These are phyloP conservation scores for Antechinus flavipes DNA, from an alignment of 2,113 vertebrate genomes.

Conservation along the genomic window DNA sequence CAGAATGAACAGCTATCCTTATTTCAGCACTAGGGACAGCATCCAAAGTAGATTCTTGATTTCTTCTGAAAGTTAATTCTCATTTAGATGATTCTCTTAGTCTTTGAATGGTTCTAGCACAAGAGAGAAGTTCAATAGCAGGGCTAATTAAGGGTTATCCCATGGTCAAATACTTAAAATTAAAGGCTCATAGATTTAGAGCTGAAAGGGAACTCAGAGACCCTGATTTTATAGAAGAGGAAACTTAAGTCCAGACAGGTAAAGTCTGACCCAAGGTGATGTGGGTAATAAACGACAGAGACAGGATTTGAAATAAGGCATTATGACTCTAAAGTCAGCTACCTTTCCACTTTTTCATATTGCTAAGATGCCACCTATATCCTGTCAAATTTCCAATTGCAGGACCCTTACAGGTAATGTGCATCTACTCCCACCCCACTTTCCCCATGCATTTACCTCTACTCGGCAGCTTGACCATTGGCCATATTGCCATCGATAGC, in stretches of 20 bases:
- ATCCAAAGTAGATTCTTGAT: constrained; percentile 50
- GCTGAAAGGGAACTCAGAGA: background rate
- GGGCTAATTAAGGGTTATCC: constrained; percentile 52
- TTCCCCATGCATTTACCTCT: constrained; percentile 87
- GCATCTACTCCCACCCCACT: background rate
- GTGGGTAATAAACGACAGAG: background rate
- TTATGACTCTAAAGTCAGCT: background rate
- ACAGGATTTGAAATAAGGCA: background rate
- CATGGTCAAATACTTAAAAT: constrained; percentile 29
- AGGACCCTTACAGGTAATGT: background rate
- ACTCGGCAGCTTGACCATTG: constrained; percentile 95
- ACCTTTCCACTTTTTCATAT: background rate
- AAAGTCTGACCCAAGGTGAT: background rate
- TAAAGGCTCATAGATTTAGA: background rate
- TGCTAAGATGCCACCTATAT: background rate
- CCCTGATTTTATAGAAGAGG: background rate
- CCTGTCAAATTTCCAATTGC: constrained; percentile 3
- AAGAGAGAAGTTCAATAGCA: constrained; percentile 21
- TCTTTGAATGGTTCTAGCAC: constrained; percentile 39
- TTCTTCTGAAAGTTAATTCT: constrained; percentile 67
- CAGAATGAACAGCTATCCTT: background rate
- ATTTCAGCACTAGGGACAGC: background rate
- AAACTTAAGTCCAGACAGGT: background rate
- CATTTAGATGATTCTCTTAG: constrained; percentile 55
- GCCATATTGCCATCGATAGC: constrained; percentile 95